Base-by-base conservation (phyloP, 2,797 vertebrate species). In the Dipus sagitta region DNA sequence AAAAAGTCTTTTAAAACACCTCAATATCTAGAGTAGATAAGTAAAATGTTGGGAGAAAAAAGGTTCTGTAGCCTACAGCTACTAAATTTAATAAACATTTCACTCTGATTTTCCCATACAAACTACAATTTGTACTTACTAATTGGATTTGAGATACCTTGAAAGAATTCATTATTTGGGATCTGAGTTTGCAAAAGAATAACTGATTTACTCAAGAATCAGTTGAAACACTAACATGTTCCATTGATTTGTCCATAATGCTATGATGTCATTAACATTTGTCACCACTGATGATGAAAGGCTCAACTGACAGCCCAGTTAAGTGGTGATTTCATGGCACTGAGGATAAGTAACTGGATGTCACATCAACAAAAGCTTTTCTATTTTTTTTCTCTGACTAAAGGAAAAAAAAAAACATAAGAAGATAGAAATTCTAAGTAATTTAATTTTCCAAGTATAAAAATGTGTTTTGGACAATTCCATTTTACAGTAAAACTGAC, bases 121-220 rank as follows among this genome's bases (percentile, higher is more conserved):
- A 88, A 75, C 32, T 32, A 71, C 5, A 71, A 54, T 82, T 77
- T 83, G 28, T 54, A 88, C 38, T 91, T 6, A 28, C 26, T 90
- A 94, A 94, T 74, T 20, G 28, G 77, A 92, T 82, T 88, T 92
- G 72, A 93, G 38, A 12, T 38, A 30, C 10, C 47, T 90, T 64
- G 58, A 95, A 87, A 74, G 47, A 71, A 79, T 82, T 95, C 62
- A 42, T 84, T 75, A 60, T 92, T 85, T 83, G 87, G n/a, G 23
- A 20, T 82, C 26, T 88, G 23, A 64, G 18, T 74, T n/a, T 87
- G 3, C 10, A 81, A 76, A 90, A 93, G 68, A 84, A 92, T 74
- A 75, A 52, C 24, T 92, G 65, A 84, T 62, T 82, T 78, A 88
- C 90, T 52, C 90, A 62, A 95, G 82, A 95, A 83, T 80, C 65